These are phyloP conservation scores for Mnemiopsis leidyi DNA, from an alignment of 37 sponge, comb jelly and placozoan genomes.

Conservation along the genomic window DNA sequence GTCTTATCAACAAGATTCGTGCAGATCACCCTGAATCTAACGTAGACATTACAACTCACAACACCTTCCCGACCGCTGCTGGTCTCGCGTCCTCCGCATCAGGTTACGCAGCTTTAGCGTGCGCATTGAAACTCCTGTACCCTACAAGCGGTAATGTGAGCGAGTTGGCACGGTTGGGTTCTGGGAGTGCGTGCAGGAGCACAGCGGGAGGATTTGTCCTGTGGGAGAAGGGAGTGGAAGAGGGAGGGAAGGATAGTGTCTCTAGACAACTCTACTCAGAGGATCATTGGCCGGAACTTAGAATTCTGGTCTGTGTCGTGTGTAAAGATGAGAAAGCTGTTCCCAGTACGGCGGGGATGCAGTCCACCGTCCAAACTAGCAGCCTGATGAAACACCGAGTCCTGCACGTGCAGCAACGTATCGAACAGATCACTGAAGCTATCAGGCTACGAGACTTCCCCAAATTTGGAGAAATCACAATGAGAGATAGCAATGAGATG, in stretches of 20 bases:
- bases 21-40: background rate
- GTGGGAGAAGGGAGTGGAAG: constrained; percentile 83
- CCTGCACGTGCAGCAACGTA: constrained; percentile 75
- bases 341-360: constrained; percentile 93
- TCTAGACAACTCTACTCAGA: constrained; percentile 82
- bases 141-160: background rate
- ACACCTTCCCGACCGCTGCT: constrained; percentile 93
- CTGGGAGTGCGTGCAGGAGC: constrained; percentile 98
- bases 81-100: constrained; percentile 99
- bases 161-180: constrained; percentile 76
- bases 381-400: constrained; percentile 70
- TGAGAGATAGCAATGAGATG: constrained; percentile 97
- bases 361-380: constrained; percentile 85
- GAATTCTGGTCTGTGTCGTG: constrained; percentile 90
- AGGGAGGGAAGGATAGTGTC: constrained; percentile 83
- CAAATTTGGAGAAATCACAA: constrained; percentile 76
- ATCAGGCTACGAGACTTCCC: constrained; percentile 76
- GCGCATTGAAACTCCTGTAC: constrained; percentile 41
- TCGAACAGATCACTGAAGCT: constrained; percentile 81
- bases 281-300: constrained; percentile 92
- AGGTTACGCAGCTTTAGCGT: constrained; percentile 78
- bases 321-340: constrained; percentile 81
- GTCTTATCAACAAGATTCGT: background rate
- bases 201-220: constrained; percentile 92
- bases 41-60: background rate